phyloP scores from a whole-genome alignment of 2,797 vertebrate genomes.

The Sciurus carolinensis region DNA sequence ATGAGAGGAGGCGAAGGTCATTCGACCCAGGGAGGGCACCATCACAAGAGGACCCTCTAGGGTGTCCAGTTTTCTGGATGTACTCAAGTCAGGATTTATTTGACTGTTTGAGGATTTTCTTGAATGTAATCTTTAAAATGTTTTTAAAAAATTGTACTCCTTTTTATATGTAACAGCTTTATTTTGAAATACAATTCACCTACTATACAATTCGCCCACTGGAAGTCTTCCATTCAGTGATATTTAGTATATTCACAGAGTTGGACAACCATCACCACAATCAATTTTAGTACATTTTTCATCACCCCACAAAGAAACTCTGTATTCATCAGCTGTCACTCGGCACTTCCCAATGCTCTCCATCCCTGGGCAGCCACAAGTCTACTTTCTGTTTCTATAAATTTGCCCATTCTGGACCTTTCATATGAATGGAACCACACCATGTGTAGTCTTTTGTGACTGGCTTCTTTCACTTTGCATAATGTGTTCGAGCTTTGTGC shows the following conservation, averaged over 20 bases:
- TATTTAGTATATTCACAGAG: background rate
- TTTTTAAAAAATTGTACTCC: too few species aligned
- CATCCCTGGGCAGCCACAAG: background rate
- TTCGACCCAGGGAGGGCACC: background rate
- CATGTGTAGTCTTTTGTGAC: background rate
- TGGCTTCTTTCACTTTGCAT: background rate
- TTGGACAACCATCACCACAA: background rate
- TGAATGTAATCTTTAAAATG: background rate
- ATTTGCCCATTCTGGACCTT: background rate
- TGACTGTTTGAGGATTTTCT: background rate
- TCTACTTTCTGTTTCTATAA: background rate
- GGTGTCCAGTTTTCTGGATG: background rate
- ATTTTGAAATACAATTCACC: conserved; percentile 14
- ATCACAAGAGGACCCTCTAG: background rate
- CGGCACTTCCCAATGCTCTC: background rate
- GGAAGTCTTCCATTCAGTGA: background rate
- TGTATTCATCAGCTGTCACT: background rate
- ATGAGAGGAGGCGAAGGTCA: background rate
- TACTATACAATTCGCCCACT: background rate
- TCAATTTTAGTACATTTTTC: background rate
- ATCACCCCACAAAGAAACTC: background rate
- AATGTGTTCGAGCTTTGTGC: background rate
- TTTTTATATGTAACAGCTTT: background rate
- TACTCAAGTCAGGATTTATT: background rate
- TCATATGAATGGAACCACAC: background rate